phyloP scores from a whole-genome alignment of 2,888 invertebrate species.

The Hypercompe scribonia region DNA sequence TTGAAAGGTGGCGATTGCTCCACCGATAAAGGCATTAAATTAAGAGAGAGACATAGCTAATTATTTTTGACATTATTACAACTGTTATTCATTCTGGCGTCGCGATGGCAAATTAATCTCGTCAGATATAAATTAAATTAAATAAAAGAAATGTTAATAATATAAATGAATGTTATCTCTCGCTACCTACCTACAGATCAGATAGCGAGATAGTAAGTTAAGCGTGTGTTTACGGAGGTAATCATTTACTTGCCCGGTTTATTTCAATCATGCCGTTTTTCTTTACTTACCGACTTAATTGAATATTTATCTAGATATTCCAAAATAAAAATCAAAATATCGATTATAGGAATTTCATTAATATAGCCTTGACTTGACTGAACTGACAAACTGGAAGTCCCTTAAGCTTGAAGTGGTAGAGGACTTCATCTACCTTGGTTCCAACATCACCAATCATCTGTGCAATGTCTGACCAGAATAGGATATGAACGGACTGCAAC shows the following conservation, averaged over 20 bases:
- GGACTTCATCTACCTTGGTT: too few species aligned
- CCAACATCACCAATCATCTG: too few species aligned
- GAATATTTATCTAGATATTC: constrained; percentile 5
- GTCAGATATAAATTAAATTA: constrained; percentile 18
- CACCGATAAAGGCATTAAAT: too few species aligned
- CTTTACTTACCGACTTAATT: constrained; percentile 3
- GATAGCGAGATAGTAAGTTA: constrained; percentile 24
- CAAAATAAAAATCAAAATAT: too few species aligned
- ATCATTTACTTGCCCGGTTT: constrained; percentile 23
- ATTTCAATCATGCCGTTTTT: constrained; percentile 10
- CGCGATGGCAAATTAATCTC: constrained; percentile 9
- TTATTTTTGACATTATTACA: constrained; percentile 10
- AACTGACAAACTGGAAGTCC: too few species aligned
- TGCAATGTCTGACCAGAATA: too few species aligned
- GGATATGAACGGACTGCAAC: too few species aligned
- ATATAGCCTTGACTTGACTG: too few species aligned
- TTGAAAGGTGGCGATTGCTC: too few species aligned
- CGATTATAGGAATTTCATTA: too few species aligned
- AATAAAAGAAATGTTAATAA: constrained; percentile 20
- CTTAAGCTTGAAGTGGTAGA: too few species aligned
- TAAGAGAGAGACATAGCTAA: background rate
- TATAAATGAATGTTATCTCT: constrained; percentile 16
- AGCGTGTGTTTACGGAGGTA: constrained; percentile 26
- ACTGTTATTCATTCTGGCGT: constrained; percentile 6
- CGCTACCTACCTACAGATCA: constrained; percentile 23